These are phyloP conservation scores for Leptopilina syphax DNA, from an alignment of 2,888 invertebrate genomes.

Conservation along the genomic window DNA sequence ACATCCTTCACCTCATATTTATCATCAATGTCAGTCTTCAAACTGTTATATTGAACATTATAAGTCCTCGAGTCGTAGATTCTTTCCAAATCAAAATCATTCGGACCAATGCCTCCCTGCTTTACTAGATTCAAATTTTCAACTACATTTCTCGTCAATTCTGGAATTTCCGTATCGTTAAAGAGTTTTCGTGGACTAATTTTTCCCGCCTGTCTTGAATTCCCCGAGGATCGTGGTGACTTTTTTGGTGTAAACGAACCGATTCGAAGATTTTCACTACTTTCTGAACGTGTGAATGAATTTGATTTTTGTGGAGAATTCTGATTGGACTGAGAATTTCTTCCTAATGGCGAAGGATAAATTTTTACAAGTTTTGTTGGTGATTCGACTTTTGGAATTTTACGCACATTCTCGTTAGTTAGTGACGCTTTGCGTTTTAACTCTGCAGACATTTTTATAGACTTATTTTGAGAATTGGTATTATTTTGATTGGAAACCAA, in stretches of 20 bases:
- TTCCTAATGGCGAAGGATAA: background rate
- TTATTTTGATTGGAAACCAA: background rate
- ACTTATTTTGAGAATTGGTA: background rate
- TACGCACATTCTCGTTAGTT: background rate
- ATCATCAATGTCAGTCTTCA: slow-evolving; percentile 48
- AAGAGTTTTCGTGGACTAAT: slow-evolving; percentile 51
- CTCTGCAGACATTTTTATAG: background rate
- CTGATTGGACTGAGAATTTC: background rate
- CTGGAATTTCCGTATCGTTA: slow-evolving; percentile 46
- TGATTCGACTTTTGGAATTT: slow-evolving; percentile 15
- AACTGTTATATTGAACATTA: slow-evolving; percentile 50
- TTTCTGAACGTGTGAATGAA: background rate
- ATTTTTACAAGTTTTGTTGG: background rate
- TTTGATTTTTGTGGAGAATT: background rate
- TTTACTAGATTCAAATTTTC: slow-evolving; percentile 66
- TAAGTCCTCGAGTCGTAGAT: slow-evolving; percentile 61
- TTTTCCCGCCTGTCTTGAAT: background rate
- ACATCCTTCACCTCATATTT: slow-evolving; percentile 63
- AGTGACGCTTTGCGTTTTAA: background rate
- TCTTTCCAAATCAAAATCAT: slow-evolving; percentile 64
- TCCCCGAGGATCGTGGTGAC: slow-evolving; percentile 43
- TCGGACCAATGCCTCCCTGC: slow-evolving; percentile 58
- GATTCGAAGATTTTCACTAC: background rate
- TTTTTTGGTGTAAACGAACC: slow-evolving; percentile 44
- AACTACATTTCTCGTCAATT: slow-evolving; percentile 53